A percentile compares a stretch with the other conserved stretches of the same genome.
Conservation (phyloP, 53 echinoderm and acorn worm species). For the Holothuria scabra region DNA sequence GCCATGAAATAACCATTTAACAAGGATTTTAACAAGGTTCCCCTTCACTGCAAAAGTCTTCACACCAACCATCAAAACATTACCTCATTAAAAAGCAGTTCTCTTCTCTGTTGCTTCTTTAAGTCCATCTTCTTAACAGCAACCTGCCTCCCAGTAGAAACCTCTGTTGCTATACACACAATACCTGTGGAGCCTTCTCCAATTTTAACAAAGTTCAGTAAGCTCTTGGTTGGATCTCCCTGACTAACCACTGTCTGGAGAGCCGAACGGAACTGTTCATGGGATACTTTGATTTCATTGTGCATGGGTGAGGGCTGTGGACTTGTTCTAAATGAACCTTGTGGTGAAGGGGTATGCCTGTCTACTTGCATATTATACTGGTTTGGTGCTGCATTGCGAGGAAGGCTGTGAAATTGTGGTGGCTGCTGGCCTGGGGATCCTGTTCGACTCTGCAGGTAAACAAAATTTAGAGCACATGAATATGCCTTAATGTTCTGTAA, state of each 20-base stretch:
- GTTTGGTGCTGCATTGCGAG: conserved; percentile 18
- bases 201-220: conserved; percentile 96
- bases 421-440: not conserved
- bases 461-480: not conserved
- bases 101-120: conserved; percentile 96
- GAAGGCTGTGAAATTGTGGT: conserved; percentile 41
- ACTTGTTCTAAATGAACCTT: conserved; percentile 38
- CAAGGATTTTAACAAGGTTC: too few species aligned
- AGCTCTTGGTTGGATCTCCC: conserved; percentile 73
- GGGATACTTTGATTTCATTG: conserved; percentile 87
- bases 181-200: conserved; percentile 99
- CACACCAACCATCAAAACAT: too few species aligned
- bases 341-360: conserved; percentile 46
- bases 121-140: conserved; percentile 99
- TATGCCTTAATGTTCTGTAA: too few species aligned
- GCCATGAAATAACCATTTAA: too few species aligned
- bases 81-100: conserved; percentile 98
- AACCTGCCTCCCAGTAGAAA: conserved; percentile 75
- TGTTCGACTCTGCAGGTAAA: conserved; percentile 13
- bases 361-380: conserved; percentile 57
- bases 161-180: conserved; percentile 94
- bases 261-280: conserved; percentile 94
- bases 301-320: conserved; percentile 45
- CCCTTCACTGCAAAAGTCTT: not conserved
- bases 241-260: conserved; percentile 94